Evolutionary conservation across 2,113 vertebrate genomes (phyloP).

Genomic region (Astur gentilis): DNA sequence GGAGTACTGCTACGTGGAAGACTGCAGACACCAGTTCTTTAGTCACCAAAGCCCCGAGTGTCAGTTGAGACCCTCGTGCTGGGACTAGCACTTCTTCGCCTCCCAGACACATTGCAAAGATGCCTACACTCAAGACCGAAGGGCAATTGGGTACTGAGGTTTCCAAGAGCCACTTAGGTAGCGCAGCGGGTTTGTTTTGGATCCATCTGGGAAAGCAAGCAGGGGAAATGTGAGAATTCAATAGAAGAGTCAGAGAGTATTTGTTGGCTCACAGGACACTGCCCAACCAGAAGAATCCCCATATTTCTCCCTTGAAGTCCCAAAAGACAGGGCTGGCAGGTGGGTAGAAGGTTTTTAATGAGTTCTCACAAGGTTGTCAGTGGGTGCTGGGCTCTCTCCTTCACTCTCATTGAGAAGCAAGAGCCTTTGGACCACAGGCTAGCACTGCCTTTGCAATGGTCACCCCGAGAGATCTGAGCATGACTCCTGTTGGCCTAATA

Average conservation of each 20-base stretch:
- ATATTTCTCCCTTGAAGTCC: background rate
- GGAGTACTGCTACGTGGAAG: accelerated
- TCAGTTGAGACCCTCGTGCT: background rate
- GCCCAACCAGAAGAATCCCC: background rate
- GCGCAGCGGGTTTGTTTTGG: background rate
- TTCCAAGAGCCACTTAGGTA: background rate
- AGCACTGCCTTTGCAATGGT: background rate
- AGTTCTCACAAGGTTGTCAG: background rate
- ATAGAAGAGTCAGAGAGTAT: background rate
- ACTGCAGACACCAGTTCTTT: background rate
- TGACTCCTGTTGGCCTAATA: background rate
- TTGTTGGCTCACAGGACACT: background rate
- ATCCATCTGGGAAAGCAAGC: background rate
- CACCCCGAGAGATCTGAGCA: background rate
- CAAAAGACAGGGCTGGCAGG: background rate
- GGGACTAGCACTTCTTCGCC: background rate
- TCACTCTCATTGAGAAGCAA: background rate
- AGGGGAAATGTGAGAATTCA: background rate
- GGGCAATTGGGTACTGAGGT: background rate
- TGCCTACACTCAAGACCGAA: background rate
- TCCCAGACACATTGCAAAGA: background rate
- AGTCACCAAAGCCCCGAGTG: background rate
- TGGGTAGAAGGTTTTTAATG: background rate
- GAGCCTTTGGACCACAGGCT: background rate
- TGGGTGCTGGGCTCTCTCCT: background rate